Percentiles rank a stretch among this genome's conserved stretches.
Evolutionary conservation across 2,888 invertebrate species (phyloP).

Genomic region (Eutolmus rufibarbis): DNA sequence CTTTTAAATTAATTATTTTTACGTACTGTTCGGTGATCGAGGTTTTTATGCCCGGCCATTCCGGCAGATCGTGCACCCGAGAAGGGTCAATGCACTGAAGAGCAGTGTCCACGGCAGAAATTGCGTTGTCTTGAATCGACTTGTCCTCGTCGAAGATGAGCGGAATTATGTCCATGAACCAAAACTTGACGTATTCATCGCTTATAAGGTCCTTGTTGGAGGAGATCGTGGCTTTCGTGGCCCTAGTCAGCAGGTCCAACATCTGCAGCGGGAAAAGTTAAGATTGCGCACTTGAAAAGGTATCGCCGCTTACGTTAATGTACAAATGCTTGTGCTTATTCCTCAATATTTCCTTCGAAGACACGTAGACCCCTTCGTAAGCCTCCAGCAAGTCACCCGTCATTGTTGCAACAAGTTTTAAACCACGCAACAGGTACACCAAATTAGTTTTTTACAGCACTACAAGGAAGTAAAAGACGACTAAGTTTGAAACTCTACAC

Average conservation of each 20-base stretch:
- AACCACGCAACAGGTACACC: not conserved
- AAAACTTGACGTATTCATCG: slow-evolving; percentile 61
- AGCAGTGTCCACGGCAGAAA: slow-evolving; percentile 62
- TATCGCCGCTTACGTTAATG: slow-evolving; percentile 57
- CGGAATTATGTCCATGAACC: slow-evolving; percentile 65
- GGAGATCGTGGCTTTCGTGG: slow-evolving; percentile 57
- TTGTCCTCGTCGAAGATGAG: slow-evolving; percentile 59
- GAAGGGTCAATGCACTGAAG: slow-evolving; percentile 60
- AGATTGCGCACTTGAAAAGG: not conserved
- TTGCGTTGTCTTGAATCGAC: slow-evolving; percentile 56
- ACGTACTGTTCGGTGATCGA: slow-evolving; percentile 58
- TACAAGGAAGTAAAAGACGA: not conserved
- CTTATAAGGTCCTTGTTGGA: slow-evolving; percentile 55
- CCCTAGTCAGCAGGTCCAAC: slow-evolving; percentile 60
- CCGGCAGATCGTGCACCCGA: slow-evolving; percentile 60
- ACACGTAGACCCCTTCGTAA: slow-evolving; percentile 58
- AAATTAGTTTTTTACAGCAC: not conserved
- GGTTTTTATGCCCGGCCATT: slow-evolving; percentile 62
- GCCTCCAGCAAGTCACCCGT: slow-evolving; percentile 49
- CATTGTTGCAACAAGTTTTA: not conserved
- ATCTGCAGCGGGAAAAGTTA: slow-evolving; percentile 53
- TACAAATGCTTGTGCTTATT: slow-evolving; percentile 59
- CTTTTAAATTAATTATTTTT: not conserved
- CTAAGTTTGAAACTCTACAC: not conserved
- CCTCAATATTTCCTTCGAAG: slow-evolving; percentile 59